These are phyloP conservation scores for Pterobdella sp. DNA, from an alignment of 2,888 invertebrate genomes.

Conservation along the genomic window DNA sequence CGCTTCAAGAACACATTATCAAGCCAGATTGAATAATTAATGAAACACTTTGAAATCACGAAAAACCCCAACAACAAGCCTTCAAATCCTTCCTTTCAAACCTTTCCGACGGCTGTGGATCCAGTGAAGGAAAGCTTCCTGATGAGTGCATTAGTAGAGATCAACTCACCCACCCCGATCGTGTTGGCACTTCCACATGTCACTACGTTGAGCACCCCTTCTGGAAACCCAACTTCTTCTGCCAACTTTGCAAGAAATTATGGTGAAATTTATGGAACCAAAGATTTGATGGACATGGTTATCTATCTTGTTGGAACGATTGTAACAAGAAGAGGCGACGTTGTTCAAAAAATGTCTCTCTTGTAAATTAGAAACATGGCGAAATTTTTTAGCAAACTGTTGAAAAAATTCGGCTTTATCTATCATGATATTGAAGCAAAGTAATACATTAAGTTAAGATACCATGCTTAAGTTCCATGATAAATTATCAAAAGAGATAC, in stretches of 20 bases:
- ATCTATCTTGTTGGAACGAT: too few species aligned
- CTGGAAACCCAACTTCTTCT: conserved; percentile 81
- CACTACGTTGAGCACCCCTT: conserved; percentile 81
- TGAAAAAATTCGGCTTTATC: too few species aligned
- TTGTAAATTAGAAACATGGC: too few species aligned
- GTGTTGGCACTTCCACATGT: conserved; percentile 69
- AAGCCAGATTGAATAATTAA: too few species aligned
- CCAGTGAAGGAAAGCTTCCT: conserved; percentile 85
- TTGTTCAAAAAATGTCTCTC: background rate
- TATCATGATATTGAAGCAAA: too few species aligned
- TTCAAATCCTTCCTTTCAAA: conserved; percentile 45
- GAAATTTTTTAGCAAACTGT: too few species aligned
- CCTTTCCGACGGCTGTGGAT: conserved; percentile 85
- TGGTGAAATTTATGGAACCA: background rate
- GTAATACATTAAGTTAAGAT: too few species aligned
- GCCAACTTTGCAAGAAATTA: conserved; percentile 57
- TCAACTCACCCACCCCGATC: conserved; percentile 68
- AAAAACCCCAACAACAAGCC: background rate
- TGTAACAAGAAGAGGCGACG: too few species aligned
- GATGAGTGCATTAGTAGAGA: conserved; percentile 75
- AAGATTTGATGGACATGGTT: background rate
- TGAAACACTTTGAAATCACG: too few species aligned
- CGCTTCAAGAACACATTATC: too few species aligned
- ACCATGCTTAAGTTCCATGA: too few species aligned
- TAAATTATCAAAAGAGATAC: too few species aligned